Percentiles rank a stretch among this genome's conserved stretches.
phyloP scores from a whole-genome alignment of 1,140 invertebrate species.

The Arctopsyche grandis region DNA sequence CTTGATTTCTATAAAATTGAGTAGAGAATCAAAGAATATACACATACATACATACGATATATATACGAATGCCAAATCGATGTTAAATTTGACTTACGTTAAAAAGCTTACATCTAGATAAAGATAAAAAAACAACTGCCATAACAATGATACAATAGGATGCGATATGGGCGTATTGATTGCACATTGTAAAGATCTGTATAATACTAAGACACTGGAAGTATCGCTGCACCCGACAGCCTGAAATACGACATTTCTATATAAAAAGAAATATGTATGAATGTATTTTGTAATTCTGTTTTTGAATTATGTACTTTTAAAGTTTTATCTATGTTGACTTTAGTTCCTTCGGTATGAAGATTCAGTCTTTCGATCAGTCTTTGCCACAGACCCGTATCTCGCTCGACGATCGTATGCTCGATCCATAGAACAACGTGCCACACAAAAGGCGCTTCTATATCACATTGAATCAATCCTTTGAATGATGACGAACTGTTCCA shows the following conservation, averaged over 20 bases:
- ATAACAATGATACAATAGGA: slow-evolving; percentile 50
- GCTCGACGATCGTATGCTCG: slow-evolving; percentile 45
- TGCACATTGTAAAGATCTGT: slow-evolving; percentile 47
- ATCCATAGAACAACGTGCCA: slow-evolving; percentile 50
- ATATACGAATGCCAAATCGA: slow-evolving; percentile 28
- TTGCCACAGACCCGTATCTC: slow-evolving; percentile 45
- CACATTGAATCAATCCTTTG: slow-evolving; percentile 49
- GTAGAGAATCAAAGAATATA: slow-evolving; percentile 4
- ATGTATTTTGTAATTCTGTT: too few relatives aligned
- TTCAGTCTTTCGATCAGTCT: slow-evolving; percentile 40
- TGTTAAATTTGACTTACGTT: slow-evolving; percentile 44
- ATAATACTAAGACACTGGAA: slow-evolving; percentile 45
- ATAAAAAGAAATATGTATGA: neutral
- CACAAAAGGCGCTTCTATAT: slow-evolving; percentile 49
- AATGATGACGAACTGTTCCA: slow-evolving; percentile 41
- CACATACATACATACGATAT: neutral
- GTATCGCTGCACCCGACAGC: slow-evolving; percentile 49
- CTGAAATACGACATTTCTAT: slow-evolving; percentile 31
- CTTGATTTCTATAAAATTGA: neutral
- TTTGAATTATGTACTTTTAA: slow-evolving; percentile 44
- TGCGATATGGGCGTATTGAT: slow-evolving; percentile 40
- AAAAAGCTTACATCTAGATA: slow-evolving; percentile 47
- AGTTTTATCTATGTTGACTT: slow-evolving; percentile 52
- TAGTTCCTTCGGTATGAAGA: slow-evolving; percentile 40
- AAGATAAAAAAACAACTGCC: slow-evolving; percentile 51